These are phyloP conservation scores for Polyploca ridens DNA, from an alignment of 2,888 invertebrate genomes.

Conservation along the genomic window DNA sequence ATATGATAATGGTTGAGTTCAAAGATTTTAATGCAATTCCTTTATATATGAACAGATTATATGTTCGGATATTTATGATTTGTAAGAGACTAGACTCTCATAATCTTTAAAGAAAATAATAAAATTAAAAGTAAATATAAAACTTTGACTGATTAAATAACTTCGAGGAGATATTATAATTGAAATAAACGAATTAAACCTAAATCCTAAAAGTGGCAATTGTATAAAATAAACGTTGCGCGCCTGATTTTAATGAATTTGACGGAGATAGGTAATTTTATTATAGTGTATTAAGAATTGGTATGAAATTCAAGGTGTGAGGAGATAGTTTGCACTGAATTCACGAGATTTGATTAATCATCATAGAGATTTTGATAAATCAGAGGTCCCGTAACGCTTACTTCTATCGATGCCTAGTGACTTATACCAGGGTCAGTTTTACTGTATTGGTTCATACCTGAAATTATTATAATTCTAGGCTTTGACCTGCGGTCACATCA, in stretches of 20 bases:
- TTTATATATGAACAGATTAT: too few species aligned
- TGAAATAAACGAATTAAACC: background rate
- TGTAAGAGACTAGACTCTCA: too few species aligned
- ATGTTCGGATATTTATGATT: too few species aligned
- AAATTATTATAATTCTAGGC: too few species aligned
- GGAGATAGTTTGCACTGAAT: too few species aligned
- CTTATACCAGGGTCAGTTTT: too few species aligned
- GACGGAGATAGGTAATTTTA: background rate
- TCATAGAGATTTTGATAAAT: too few species aligned
- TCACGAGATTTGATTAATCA: too few species aligned
- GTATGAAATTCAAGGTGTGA: background rate
- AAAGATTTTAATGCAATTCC: background rate
- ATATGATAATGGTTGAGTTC: background rate
- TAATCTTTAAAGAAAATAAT: background rate
- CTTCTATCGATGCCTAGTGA: too few species aligned
- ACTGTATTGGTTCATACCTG: too few species aligned
- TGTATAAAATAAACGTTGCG: background rate
- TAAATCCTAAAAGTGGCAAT: background rate
- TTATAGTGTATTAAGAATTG: background rate
- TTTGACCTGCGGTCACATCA: too few species aligned
- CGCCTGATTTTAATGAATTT: background rate
- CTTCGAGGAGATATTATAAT: background rate
- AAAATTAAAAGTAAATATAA: background rate
- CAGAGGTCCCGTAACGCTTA: too few species aligned
- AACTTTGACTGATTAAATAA: background rate